A percentile compares a stretch with the other conserved stretches of the same genome.
Conservation (phyloP, 2,797 vertebrate genomes). For the Xiphorhynchus erythropygius region DNA sequence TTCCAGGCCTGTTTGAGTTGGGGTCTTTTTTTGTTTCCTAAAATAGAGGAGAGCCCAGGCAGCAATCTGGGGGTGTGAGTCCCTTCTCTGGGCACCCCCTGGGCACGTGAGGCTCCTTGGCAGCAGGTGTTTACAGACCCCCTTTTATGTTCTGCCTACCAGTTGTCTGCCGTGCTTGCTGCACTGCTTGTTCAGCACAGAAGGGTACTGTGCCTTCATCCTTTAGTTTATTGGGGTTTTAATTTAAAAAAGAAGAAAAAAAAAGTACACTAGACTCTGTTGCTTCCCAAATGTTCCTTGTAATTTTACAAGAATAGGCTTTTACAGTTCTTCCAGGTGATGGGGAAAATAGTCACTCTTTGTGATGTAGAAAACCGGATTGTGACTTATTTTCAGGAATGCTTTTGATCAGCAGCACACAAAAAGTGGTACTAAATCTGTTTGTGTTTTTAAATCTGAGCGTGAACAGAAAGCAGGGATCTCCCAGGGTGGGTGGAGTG, state of each 20-base stretch:
- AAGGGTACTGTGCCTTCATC: conserved; percentile 64
- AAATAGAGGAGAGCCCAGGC: not conserved
- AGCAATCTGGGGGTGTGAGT: not conserved
- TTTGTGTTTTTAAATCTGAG: not conserved
- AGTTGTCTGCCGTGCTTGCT: not conserved
- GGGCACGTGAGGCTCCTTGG: not conserved
- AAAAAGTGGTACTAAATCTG: not conserved
- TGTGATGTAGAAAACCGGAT: conserved; percentile 14
- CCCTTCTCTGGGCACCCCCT: not conserved
- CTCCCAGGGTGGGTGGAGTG: not conserved
- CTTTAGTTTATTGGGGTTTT: not conserved
- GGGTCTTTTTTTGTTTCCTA: not conserved
- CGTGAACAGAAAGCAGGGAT: not conserved
- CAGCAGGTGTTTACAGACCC: not conserved
- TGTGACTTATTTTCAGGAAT: not conserved
- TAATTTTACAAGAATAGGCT: conserved; percentile 20
- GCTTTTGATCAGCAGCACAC: not conserved
- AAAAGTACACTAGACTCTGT: not conserved
- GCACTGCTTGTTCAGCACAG: not conserved
- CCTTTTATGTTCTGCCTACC: not conserved
- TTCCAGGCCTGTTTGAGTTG: not conserved
- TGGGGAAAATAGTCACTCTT: not conserved
- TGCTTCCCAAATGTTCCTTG: not conserved
- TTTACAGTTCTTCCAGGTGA: conserved; percentile 2
- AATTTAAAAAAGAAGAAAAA: not conserved